Evolutionary conservation across 2,797 vertebrate species (phyloP).

Genomic region (Fundulus diaphanus): DNA sequence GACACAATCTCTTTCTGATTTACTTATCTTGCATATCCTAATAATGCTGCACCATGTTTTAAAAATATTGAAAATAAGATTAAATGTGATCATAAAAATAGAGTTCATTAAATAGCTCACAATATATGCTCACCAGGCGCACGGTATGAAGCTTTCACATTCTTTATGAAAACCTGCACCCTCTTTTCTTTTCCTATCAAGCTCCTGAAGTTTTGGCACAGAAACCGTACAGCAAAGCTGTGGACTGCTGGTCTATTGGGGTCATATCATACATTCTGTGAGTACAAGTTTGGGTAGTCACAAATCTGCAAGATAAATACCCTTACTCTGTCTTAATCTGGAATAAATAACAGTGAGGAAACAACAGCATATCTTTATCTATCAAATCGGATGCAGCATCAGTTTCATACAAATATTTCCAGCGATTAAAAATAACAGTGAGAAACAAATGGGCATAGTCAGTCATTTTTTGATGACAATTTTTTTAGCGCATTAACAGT

Average conservation of each 20-base stretch:
- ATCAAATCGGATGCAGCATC: not conserved
- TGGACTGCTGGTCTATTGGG: constrained; percentile 99
- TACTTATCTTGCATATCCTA: not conserved
- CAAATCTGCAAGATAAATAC: not conserved
- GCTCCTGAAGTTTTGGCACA: constrained; percentile 97
- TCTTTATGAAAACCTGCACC: not conserved
- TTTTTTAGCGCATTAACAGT: not conserved
- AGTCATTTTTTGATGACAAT: not conserved
- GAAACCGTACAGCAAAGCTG: constrained; percentile 98
- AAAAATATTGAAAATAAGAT: not conserved
- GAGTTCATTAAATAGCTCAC: not conserved
- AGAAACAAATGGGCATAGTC: not conserved
- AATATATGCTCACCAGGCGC: not conserved
- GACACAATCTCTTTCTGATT: constrained; percentile 3
- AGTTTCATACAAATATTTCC: not conserved
- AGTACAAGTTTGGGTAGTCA: constrained; percentile 54
- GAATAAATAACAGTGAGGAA: not conserved
- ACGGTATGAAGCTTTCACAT: not conserved
- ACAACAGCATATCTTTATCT: not conserved
- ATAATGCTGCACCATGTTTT: not conserved
- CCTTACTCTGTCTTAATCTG: not conserved
- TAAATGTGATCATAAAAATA: not conserved
- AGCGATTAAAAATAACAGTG: not conserved
- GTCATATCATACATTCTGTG: constrained; percentile 97
- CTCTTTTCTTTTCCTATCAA: constrained; percentile 58